phyloP scores from a whole-genome alignment of 2,113 vertebrate genomes.

The Myiozetetes cayanensis region DNA sequence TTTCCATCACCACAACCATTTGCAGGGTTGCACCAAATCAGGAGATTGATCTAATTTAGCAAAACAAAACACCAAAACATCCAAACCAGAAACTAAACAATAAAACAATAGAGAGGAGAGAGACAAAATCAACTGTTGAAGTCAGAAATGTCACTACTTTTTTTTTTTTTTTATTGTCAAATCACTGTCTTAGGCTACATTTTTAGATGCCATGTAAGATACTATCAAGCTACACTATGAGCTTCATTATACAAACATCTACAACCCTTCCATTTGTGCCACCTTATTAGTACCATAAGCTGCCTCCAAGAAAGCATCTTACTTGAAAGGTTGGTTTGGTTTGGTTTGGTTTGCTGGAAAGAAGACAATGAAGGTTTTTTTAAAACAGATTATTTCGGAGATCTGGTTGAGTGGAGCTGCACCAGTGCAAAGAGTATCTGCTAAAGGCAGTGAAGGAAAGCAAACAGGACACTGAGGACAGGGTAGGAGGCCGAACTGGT shows the following conservation, averaged over 20 bases:
- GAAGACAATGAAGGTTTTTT: neutral
- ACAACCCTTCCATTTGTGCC: neutral
- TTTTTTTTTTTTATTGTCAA: neutral
- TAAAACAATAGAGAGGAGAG: neutral
- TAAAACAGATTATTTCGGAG: neutral
- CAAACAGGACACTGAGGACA: neutral
- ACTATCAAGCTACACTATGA: neutral
- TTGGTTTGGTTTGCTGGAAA: neutral
- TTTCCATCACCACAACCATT: neutral
- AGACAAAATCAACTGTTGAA: neutral
- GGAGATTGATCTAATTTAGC: neutral
- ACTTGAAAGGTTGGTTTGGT: neutral
- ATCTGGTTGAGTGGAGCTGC: neutral
- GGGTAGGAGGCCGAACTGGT: neutral
- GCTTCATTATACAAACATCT: neutral
- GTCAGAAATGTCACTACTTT: neutral
- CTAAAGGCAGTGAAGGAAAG: fast-evolving
- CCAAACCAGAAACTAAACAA: neutral
- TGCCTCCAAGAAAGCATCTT: neutral
- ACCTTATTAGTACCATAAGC: neutral
- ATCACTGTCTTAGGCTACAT: neutral
- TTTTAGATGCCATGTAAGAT: neutral
- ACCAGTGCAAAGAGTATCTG: neutral
- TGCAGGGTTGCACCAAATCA: neutral
- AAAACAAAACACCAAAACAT: neutral